Conservation (phyloP, 2,113 vertebrate species). For the Trogon surrucura region DNA sequence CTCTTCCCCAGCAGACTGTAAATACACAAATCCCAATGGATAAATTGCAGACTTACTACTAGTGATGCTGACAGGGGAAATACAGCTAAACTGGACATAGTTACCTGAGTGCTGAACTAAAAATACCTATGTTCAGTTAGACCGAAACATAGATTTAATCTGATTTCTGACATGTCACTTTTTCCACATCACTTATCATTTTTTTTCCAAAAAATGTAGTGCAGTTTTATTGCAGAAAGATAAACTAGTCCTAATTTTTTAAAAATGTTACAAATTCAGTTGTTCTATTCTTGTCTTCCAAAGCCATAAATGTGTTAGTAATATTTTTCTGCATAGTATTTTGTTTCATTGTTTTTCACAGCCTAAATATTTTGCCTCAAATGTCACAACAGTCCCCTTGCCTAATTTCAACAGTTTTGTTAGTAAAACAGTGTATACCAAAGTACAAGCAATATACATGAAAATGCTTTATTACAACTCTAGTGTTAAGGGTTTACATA, state of each 20-base stretch:
- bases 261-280: not conserved
- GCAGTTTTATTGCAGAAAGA: not conserved
- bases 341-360: not conserved
- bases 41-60: not conserved
- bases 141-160: not conserved
- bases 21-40: not conserved
- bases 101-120: not conserved
- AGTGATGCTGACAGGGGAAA: not conserved
- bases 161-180: not conserved
- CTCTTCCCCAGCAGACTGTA: not conserved
- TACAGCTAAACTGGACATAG: not conserved
- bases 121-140: not conserved
- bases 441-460: not conserved
- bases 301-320: not conserved
- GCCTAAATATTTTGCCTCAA: slow-evolving; percentile 14
- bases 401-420: not conserved
- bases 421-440: not conserved
- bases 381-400: not conserved
- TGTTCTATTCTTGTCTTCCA: not conserved
- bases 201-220: not conserved
- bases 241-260: not conserved
- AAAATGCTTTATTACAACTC: not conserved
- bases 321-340: not conserved
- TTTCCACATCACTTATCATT: not conserved
- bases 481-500: not conserved